Evolutionary conservation across 2,888 invertebrate genomes (phyloP).

Genomic region (Protonemura montana): DNA sequence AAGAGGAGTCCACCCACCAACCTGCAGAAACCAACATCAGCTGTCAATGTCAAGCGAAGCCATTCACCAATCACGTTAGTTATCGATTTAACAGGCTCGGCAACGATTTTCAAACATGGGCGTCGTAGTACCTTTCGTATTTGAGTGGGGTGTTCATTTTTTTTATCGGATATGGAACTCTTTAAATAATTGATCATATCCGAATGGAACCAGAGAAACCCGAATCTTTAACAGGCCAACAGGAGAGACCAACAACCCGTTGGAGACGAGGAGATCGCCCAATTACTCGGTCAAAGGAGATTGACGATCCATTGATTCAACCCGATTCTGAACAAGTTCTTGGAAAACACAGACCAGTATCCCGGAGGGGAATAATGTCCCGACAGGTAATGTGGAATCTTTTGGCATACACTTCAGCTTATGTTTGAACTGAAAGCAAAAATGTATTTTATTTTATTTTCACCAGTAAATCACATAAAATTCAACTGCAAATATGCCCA

Average conservation of each 20-base stretch:
- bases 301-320: conserved; percentile 35
- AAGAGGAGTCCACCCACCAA: not conserved
- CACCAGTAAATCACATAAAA: too few relatives aligned
- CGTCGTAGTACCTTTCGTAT: not conserved
- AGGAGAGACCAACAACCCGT: conserved; percentile 50
- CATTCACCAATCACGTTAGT: not conserved
- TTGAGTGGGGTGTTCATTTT: not conserved
- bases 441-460: too few relatives aligned
- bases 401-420: too few relatives aligned
- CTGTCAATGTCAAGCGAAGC: not conserved
- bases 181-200: conserved; percentile 23
- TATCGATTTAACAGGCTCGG: not conserved
- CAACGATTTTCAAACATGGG: not conserved
- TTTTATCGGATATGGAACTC: not conserved
- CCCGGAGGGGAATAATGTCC: conserved; percentile 48
- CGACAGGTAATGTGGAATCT: conserved; percentile 33
- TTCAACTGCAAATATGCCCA: too few relatives aligned
- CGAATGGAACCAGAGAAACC: conserved; percentile 49
- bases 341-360: conserved; percentile 46
- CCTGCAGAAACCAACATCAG: not conserved
- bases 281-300: conserved; percentile 44
- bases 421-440: too few relatives aligned
- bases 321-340: conserved; percentile 17
- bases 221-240: conserved; percentile 44
- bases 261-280: conserved; percentile 50